These are phyloP conservation scores for Tanypteryx hageni DNA, from an alignment of 2,888 invertebrate species.

Conservation along the genomic window DNA sequence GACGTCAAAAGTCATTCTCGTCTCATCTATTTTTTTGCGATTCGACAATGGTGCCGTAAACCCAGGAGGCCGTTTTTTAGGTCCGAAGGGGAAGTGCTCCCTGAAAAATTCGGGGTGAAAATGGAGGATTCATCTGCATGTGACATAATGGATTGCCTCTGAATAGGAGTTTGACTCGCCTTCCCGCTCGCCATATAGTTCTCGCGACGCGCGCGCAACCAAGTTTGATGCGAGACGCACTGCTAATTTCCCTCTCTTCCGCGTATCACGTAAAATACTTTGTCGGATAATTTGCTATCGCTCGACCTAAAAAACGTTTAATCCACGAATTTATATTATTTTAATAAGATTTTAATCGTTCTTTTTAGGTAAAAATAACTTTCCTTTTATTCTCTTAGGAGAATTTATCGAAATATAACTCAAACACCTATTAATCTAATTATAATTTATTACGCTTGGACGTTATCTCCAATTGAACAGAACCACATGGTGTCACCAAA, in stretches of 20 bases:
- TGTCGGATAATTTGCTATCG: not conserved
- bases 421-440: too few relatives aligned
- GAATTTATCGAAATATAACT: too few relatives aligned
- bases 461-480: too few relatives aligned
- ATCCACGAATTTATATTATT: not conserved
- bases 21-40: conserved; percentile 51
- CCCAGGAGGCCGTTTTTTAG: not conserved
- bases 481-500: too few relatives aligned
- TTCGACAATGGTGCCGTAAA: conserved; percentile 39
- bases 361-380: too few relatives aligned
- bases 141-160: conserved; percentile 12
- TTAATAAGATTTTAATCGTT: not conserved
- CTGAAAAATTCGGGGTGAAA: not conserved
- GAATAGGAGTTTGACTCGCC: not conserved
- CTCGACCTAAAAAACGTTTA: not conserved
- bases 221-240: not conserved
- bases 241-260: not conserved
- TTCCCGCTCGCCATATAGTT: not conserved
- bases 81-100: not conserved
- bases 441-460: too few relatives aligned
- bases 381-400: too few relatives aligned
- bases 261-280: not conserved
- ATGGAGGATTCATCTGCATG: conserved; percentile 25
- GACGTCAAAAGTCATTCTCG: conserved; percentile 56
- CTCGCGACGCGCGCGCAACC: not conserved